Evolutionary conservation across 2,888 invertebrate genomes (phyloP), one percentile per base, ranked within the genome.

Genomic region (Platerodrilus igneus): DNA sequence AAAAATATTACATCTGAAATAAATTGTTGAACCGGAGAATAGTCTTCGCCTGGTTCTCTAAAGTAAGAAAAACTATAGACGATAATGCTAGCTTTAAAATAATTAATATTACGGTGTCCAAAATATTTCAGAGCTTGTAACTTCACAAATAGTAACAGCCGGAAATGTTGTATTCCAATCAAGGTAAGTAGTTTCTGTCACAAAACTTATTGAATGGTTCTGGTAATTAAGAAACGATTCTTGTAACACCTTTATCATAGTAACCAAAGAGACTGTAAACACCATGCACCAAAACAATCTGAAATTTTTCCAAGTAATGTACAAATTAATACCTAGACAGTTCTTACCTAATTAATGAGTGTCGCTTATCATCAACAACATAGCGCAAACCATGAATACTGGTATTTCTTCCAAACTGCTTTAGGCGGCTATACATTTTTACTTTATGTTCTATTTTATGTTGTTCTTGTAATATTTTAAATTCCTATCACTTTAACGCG

Each of bases 141-240:
- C 63, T 50, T 79, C 77, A 51, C 80, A 80, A 8, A 80, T 58
- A 0, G 77, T 76, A 2, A 81, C 65, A 0, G 79, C 75, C 2
- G 79, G 79, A 58, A 78, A 80, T 1, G 75, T 73, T 1, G 78
- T 79, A 47, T 77, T 72, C 76, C 78, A 80, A 42, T 75, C 67
- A 45, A 79, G 52, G 54, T 77, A 79, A 26, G 77, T 70, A 1
- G 79, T 79, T 56, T 72, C 72, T 1, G 71, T 70, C 2, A 67
- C 68, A 52, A 72, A 72, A 51, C 68, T 71, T 26, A 72, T 68
- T 2, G 71, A 62, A 48, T 70, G 65, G 41, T 69, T 57, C 48
- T 75, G 71, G 47, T 75, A 76, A 1, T 74, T 69, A 48, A 72
- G 71, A 2, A 76, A 74, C 0, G 77, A 70, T 1, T 71, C 71